Evolutionary conservation across 2,113 vertebrate genomes (phyloP).

Genomic region (Sialia sialis): DNA sequence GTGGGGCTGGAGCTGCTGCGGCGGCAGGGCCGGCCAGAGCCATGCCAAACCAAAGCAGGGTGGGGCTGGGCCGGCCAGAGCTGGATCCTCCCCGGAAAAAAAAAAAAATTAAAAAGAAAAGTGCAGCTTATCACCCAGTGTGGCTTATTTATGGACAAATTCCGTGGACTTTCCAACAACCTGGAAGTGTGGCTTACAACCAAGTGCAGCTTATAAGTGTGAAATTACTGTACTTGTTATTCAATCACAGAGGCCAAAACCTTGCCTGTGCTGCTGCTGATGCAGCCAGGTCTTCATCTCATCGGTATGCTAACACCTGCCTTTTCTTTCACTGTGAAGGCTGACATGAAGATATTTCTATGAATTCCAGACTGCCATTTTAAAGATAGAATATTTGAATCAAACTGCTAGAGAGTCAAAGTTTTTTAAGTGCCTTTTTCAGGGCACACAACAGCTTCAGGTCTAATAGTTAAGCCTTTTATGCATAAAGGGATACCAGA

Average conservation of each 20-base stretch:
- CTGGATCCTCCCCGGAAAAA: too few species aligned
- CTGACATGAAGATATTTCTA: not conserved
- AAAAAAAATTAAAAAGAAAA: too few species aligned
- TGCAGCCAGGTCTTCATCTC: not conserved
- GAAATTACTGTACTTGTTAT: too few species aligned
- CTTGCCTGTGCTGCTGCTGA: not conserved
- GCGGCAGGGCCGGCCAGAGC: too few species aligned
- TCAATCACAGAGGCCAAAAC: not conserved
- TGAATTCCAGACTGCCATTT: not conserved
- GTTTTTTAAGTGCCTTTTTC: not conserved
- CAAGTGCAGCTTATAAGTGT: too few species aligned
- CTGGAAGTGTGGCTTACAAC: too few species aligned
- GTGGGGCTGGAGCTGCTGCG: too few species aligned
- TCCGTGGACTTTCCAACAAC: too few species aligned
- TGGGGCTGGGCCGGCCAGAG: too few species aligned
- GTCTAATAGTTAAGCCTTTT: not conserved
- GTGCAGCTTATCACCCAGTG: too few species aligned
- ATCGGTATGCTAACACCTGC: rapidly evolving
- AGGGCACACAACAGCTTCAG: not conserved
- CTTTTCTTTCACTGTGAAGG: not conserved
- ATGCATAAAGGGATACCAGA: not conserved
- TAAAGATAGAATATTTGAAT: not conserved
- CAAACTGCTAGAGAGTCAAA: not conserved
- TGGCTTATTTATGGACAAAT: too few species aligned
- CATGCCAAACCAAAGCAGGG: too few species aligned